Percentiles rank a stretch among this genome's conserved stretches.
These are phyloP conservation scores for Pedionomus torquatus DNA, from an alignment of 2,113 vertebrate genomes.

Conservation along the genomic window DNA sequence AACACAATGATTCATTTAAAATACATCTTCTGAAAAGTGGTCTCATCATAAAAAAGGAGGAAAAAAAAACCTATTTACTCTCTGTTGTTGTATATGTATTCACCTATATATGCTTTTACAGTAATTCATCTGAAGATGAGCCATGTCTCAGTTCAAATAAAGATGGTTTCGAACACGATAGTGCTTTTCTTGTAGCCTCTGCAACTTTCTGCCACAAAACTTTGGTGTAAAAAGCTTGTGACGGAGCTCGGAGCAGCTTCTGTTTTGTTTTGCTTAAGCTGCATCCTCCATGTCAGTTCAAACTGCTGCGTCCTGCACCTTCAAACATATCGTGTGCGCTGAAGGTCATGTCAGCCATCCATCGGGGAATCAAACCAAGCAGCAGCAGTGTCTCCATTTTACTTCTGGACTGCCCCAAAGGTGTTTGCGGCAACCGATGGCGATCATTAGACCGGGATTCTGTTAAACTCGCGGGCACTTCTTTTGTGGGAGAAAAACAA, in stretches of 20 bases:
- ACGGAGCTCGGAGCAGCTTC: neutral
- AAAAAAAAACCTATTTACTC: neutral
- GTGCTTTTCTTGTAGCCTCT: neutral
- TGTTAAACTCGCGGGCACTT: neutral
- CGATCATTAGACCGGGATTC: neutral
- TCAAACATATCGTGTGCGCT: neutral
- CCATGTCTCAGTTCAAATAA: neutral
- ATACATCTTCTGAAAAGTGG: neutral
- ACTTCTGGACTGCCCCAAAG: neutral
- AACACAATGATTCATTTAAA: neutral
- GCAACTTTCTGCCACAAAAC: neutral
- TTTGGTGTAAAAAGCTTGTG: neutral
- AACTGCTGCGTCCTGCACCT: neutral
- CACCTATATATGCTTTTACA: conserved; percentile 15
- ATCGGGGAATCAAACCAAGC: neutral
- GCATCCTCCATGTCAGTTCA: neutral
- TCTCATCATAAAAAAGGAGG: neutral
- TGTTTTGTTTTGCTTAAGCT: neutral
- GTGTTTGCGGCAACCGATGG: neutral
- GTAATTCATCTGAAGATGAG: neutral
- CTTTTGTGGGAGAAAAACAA: neutral
- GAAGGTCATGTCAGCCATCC: neutral
- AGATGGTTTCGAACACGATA: neutral
- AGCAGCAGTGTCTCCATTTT: neutral
- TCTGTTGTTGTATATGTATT: neutral